Evolutionary conservation across 2,797 vertebrate genomes (phyloP).

Genomic region (Nannoperca australis): DNA sequence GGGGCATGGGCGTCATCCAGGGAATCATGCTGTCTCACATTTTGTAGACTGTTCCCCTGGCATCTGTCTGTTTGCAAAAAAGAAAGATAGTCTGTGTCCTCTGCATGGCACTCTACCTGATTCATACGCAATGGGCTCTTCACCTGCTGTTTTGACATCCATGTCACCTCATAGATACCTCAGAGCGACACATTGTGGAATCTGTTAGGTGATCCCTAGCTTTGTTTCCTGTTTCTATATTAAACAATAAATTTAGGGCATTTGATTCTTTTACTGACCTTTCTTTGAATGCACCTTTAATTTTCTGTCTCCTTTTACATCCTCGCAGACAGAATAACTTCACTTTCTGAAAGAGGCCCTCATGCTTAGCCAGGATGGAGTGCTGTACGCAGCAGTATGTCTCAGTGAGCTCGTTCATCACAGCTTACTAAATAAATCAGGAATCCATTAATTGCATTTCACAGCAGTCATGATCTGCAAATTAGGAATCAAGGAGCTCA

Average conservation of each 20-base stretch:
- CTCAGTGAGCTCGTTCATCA: slow-evolving; percentile 56
- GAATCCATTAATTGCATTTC: slow-evolving; percentile 77
- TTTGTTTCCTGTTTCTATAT: slow-evolving; percentile 40
- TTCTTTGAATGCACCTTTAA: slow-evolving; percentile 24
- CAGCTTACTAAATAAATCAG: slow-evolving; percentile 75
- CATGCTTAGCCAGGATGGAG: slow-evolving; percentile 12
- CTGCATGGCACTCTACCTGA: slow-evolving; percentile 32
- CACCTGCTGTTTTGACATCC: slow-evolving; percentile 36
- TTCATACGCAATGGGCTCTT: slow-evolving; percentile 43
- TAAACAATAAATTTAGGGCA: slow-evolving; percentile 22
- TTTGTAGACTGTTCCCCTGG: slow-evolving; percentile 46
- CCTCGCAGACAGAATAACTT: slow-evolving; percentile 10
- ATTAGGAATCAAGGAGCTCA: slow-evolving; percentile 67
- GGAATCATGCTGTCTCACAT: slow-evolving; percentile 55
- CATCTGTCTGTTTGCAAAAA: slow-evolving; percentile 42
- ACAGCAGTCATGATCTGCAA: slow-evolving; percentile 71
- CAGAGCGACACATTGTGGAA: slow-evolving; percentile 22
- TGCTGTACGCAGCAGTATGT: not conserved
- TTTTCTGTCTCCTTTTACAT: slow-evolving; percentile 22
- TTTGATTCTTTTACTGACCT: slow-evolving; percentile 34
- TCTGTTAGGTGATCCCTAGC: slow-evolving; percentile 15
- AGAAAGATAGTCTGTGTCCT: slow-evolving; percentile 37
- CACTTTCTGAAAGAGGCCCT: slow-evolving; percentile 8
- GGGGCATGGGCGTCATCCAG: slow-evolving; percentile 54
- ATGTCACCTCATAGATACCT: slow-evolving; percentile 17